A percentile compares a stretch with the other conserved stretches of the same genome.
Evolutionary conservation across 2,113 vertebrate genomes (phyloP).

Genomic region (Menidia beryllina): DNA sequence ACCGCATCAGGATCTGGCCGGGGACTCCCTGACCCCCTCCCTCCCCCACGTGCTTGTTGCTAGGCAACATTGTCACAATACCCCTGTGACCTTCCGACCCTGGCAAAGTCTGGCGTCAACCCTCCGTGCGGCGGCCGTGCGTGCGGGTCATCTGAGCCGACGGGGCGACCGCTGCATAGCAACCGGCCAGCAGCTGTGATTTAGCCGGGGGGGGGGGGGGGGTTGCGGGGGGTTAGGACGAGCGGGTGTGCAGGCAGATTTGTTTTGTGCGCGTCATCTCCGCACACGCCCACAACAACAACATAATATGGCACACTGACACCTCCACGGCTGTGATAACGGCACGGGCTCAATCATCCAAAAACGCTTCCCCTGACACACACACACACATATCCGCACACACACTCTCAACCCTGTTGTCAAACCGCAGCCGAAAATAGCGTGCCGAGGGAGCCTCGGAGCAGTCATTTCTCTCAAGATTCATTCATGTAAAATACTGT

Average conservation of each 20-base stretch:
- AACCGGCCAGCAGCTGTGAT: constrained; percentile 76
- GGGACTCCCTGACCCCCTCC: background rate
- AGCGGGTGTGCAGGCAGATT: background rate
- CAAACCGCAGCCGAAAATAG: constrained; percentile 64
- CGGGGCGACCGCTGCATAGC: constrained; percentile 67
- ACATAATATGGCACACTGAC: constrained; percentile 60
- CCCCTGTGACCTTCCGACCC: constrained; percentile 76
- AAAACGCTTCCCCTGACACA: constrained; percentile 21
- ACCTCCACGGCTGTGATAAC: constrained; percentile 60
- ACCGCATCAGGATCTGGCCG: constrained; percentile 32
- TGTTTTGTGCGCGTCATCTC: background rate
- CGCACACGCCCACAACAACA: constrained; percentile 49
- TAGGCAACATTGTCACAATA: constrained; percentile 71
- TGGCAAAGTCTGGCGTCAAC: constrained; percentile 66
- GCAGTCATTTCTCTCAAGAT: constrained; percentile 74
- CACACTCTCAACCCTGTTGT: constrained; percentile 49
- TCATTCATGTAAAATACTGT: constrained; percentile 79
- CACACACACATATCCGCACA: background rate
- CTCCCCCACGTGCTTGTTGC: constrained; percentile 61
- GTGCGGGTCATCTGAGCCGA: constrained; percentile 66
- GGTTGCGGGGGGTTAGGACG: constrained; percentile 16
- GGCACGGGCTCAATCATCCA: constrained; percentile 57
- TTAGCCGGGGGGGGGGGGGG: too few species aligned
- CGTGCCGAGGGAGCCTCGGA: constrained; percentile 47
- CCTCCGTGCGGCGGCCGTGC: constrained; percentile 48